Percentiles rank a stretch among this genome's conserved stretches.
These are phyloP conservation scores for Halichoerus grypus DNA, from an alignment of 2,113 vertebrate species.

Conservation along the genomic window DNA sequence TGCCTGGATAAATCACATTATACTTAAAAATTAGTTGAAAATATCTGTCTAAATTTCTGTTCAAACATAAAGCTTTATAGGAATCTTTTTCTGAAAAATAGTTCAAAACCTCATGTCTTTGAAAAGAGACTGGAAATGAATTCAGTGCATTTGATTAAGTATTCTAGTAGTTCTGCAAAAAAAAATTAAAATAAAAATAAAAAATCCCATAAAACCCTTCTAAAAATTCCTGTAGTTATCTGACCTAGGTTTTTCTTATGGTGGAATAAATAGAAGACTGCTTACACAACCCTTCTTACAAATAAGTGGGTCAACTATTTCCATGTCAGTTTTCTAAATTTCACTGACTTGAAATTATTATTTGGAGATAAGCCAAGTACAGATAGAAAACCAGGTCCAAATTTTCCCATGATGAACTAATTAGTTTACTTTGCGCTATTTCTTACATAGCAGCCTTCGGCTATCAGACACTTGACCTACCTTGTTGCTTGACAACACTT, in stretches of 20 bases:
- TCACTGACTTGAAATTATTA: conserved; percentile 41
- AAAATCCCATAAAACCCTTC: not conserved
- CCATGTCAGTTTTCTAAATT: not conserved
- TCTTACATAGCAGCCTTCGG: not conserved
- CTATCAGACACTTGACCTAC: not conserved
- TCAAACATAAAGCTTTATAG: not conserved
- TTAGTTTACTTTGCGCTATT: not conserved
- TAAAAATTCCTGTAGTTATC: conserved; percentile 42
- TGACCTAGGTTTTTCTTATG: conserved; percentile 18
- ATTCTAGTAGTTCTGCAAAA: not conserved
- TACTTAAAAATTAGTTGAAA: not conserved
- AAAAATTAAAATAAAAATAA: not conserved
- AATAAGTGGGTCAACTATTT: not conserved
- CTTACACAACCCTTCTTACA: not conserved
- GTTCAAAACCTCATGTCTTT: not conserved
- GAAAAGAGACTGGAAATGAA: not conserved
- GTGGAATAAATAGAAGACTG: conserved; percentile 35
- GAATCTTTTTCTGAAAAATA: not conserved
- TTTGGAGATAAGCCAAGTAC: not conserved
- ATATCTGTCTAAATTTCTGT: conserved; percentile 30
- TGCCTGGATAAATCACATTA: not conserved
- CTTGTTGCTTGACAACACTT: not conserved
- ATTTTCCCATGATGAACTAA: not conserved
- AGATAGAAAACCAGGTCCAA: not conserved
- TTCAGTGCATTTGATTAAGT: not conserved